Conservation (phyloP, 2,888 invertebrate species). For the Diaprepes abbreviatus region DNA sequence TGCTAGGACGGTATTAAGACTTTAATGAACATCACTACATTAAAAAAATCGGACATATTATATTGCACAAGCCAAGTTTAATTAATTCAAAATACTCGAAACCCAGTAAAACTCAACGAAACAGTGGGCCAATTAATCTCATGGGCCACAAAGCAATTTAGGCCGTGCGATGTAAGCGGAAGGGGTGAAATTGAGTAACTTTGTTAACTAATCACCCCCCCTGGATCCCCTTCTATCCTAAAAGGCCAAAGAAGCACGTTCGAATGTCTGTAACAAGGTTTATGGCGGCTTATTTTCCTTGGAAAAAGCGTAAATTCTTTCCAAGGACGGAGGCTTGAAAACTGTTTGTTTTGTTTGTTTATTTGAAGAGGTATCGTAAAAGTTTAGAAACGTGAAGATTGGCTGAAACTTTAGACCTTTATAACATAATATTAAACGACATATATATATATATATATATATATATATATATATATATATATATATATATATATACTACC, state of each 20-base stretch:
- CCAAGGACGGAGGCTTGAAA: not conserved
- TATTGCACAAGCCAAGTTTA: constrained; percentile 2
- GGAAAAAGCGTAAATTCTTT: not conserved
- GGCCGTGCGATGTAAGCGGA: constrained; percentile 37
- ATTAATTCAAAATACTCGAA: constrained; percentile 19
- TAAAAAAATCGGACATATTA: too few relatives aligned
- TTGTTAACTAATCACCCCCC: constrained; percentile 46
- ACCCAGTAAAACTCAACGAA: constrained; percentile 20
- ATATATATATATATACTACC: too few relatives aligned
- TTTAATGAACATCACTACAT: too few relatives aligned
- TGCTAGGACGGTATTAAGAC: too few relatives aligned
- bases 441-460: too few relatives aligned
- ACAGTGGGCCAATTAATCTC: constrained; percentile 46
- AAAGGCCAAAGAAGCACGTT: constrained; percentile 19
- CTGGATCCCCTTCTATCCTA: constrained; percentile 14
- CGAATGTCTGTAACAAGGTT: constrained; percentile 5
- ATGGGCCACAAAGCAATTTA: constrained; percentile 44
- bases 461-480: too few relatives aligned
- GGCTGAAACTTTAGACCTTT: too few relatives aligned
- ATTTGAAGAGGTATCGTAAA: not conserved
- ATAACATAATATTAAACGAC: too few relatives aligned
- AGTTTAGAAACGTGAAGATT: too few relatives aligned
- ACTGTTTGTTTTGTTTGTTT: not conserved
- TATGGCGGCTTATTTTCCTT: constrained; percentile 6
- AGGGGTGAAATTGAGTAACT: constrained; percentile 48